Evolutionary conservation across 2,888 invertebrate genomes (phyloP).

Genomic region (Stenchaetothrips biformis): DNA sequence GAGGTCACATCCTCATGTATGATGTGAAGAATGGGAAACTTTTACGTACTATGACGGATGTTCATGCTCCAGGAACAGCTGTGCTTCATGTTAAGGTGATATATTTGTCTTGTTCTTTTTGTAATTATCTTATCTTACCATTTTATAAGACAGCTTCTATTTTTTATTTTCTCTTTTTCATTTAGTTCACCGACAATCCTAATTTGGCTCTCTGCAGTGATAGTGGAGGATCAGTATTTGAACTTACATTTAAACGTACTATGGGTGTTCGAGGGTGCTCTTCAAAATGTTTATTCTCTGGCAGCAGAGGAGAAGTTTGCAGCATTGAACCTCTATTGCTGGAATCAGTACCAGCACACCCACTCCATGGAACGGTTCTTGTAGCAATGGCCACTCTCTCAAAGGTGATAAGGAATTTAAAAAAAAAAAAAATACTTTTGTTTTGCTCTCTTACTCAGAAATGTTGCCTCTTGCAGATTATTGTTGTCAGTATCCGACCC

Average conservation of each 20-base stretch:
- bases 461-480: conserved; percentile 51
- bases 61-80: conserved; percentile 77
- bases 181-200: conserved; percentile 64
- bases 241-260: conserved; percentile 80
- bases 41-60: conserved; percentile 68
- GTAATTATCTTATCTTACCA: neutral
- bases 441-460: neutral
- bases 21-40: conserved; percentile 74
- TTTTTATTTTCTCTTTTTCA: conserved; percentile 14
- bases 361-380: conserved; percentile 68
- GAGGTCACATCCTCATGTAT: conserved; percentile 87
- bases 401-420: conserved; percentile 56
- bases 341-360: conserved; percentile 55
- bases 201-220: conserved; percentile 78
- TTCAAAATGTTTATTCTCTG: conserved; percentile 92
- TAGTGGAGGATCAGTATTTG: conserved; percentile 93
- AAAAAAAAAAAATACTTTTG: neutral
- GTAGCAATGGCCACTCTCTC: conserved; percentile 92
- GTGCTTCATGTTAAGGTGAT: conserved; percentile 65
- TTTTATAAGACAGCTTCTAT: neutral
- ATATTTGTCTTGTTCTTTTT: neutral
- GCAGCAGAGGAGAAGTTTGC: conserved; percentile 91
- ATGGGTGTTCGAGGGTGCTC: conserved; percentile 84
- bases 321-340: conserved; percentile 64
- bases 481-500: conserved; percentile 73